These are phyloP conservation scores for Eilema sororculum DNA, from an alignment of 2,888 invertebrate genomes.

Conservation along the genomic window DNA sequence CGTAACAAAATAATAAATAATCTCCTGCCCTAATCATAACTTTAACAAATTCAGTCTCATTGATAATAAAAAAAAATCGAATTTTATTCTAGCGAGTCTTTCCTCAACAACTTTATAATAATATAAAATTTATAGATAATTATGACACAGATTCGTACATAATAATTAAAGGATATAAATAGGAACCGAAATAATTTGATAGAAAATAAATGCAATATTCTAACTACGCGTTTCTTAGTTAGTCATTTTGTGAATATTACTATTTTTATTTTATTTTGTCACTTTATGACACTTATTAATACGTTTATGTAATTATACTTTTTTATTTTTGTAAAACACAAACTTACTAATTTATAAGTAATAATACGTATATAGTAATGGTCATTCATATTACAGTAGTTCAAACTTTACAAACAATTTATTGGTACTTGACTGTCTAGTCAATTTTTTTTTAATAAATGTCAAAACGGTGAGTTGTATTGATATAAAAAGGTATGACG, in stretches of 20 bases:
- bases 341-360: slow-evolving; percentile 34
- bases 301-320: slow-evolving; percentile 16
- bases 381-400: slow-evolving; percentile 33
- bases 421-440: not conserved
- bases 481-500: not conserved
- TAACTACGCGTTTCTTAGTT: slow-evolving; percentile 47
- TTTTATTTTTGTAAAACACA: slow-evolving; percentile 18
- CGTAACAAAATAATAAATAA: slow-evolving; percentile 74
- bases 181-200: slow-evolving; percentile 58
- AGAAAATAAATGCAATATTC: slow-evolving; percentile 67
- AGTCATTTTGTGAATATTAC: slow-evolving; percentile 52
- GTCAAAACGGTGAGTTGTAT: not conserved
- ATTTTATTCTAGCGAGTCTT: slow-evolving; percentile 70
- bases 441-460: not conserved
- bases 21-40: slow-evolving; percentile 74
- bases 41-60: slow-evolving; percentile 87
- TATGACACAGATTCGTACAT: slow-evolving; percentile 59
- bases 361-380: slow-evolving; percentile 45
- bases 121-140: slow-evolving; percentile 51
- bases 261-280: slow-evolving; percentile 51
- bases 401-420: not conserved
- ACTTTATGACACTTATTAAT: slow-evolving; percentile 20
- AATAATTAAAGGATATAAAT: slow-evolving; percentile 54
- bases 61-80: slow-evolving; percentile 72
- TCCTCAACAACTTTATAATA: slow-evolving; percentile 72